Evolutionary conservation across 2,797 vertebrate genomes (phyloP).

Genomic region (Hybognathus amarus): DNA sequence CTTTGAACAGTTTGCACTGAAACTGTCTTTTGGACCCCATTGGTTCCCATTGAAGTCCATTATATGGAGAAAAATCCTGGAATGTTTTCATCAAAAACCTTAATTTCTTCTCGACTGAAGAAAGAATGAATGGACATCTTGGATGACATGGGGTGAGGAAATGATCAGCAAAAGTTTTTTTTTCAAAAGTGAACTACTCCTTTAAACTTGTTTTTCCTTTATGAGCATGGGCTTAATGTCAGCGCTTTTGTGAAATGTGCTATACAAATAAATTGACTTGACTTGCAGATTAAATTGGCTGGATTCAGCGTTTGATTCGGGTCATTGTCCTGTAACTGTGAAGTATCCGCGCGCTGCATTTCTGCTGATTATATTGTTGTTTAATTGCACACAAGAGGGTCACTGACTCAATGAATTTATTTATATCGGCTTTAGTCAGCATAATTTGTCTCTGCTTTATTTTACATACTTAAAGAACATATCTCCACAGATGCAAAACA

Average conservation of each 20-base stretch:
- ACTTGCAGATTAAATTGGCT: background rate
- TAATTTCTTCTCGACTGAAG: too few species aligned
- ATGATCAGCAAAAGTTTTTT: too few species aligned
- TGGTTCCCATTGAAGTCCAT: too few species aligned
- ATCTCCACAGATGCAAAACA: background rate
- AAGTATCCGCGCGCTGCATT: background rate
- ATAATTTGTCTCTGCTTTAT: background rate
- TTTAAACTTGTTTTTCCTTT: background rate
- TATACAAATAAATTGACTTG: background rate
- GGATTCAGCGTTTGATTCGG: background rate
- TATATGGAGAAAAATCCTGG: too few species aligned
- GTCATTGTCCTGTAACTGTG: background rate
- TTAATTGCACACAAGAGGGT: conserved; percentile 5
- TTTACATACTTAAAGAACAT: background rate
- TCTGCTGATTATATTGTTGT: conserved; percentile 16
- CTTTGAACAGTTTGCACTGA: too few species aligned
- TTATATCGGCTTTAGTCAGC: background rate
- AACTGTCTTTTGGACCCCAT: too few species aligned
- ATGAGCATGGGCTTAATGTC: background rate
- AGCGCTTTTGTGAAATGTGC: background rate
- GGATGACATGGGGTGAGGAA: too few species aligned
- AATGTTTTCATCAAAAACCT: too few species aligned
- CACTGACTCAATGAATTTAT: conserved; percentile 14
- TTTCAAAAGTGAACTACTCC: too few species aligned
- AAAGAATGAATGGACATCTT: too few species aligned